A percentile compares a stretch with the other conserved stretches of the same genome.
phyloP scores from a whole-genome alignment of 2,113 vertebrate genomes.

The Anarhynchus alexandrinus region DNA sequence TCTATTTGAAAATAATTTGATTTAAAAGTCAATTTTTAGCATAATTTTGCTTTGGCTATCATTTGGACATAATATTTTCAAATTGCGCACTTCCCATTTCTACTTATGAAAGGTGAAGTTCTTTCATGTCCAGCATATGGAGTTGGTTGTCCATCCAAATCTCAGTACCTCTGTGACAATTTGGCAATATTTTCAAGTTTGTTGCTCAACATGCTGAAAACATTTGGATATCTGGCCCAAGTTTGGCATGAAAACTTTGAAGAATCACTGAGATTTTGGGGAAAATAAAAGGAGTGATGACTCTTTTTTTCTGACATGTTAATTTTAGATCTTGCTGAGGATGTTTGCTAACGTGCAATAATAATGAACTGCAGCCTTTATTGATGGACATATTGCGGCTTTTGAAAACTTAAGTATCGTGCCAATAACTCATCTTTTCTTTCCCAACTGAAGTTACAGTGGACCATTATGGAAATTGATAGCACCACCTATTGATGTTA shows the following conservation, averaged over 20 bases:
- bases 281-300: neutral
- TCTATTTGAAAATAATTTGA: neutral
- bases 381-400: neutral
- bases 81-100: neutral
- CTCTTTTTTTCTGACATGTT: neutral
- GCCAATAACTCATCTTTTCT: neutral
- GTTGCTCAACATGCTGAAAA: neutral
- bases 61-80: neutral
- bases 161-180: neutral
- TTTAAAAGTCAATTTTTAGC: neutral
- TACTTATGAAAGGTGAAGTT: neutral
- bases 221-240: neutral
- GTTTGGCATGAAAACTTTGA: slow-evolving; percentile 33
- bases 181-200: neutral
- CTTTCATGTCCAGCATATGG: neutral
- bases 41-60: neutral
- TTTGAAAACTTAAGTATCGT: neutral
- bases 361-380: neutral
- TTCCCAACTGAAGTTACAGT: neutral
- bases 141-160: neutral
- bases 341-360: neutral
- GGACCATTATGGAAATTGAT: neutral
- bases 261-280: neutral
- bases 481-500: slow-evolving; percentile 32
- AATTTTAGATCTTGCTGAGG: neutral